phyloP scores from a whole-genome alignment of 2,888 invertebrate species.

The Chironomus tentans region DNA sequence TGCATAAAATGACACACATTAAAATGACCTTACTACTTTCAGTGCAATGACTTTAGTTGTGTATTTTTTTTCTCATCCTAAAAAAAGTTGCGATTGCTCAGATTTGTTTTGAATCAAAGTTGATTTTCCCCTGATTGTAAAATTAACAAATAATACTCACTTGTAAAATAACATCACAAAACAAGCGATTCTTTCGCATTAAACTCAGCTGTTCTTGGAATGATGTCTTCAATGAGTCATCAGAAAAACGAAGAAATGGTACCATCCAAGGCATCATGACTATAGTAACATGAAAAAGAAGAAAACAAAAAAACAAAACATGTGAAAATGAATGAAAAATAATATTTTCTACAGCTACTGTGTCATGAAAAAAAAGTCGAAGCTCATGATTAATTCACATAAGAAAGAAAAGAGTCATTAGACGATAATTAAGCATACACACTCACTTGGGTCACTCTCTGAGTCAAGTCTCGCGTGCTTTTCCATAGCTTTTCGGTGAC shows the following conservation, averaged over 20 bases:
- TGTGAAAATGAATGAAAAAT: neutral
- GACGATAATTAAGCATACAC: neutral
- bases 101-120: no score
- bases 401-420: neutral
- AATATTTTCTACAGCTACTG: neutral
- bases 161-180: conserved; percentile 77
- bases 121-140: neutral
- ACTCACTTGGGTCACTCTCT: neutral
- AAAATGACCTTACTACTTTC: neutral
- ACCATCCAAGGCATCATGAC: conserved; percentile 34
- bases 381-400: neutral
- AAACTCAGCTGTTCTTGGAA: conserved; percentile 62
- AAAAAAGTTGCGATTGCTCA: neutral
- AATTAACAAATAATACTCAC: conserved; percentile 45
- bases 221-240: conserved; percentile 50
- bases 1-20: no score
- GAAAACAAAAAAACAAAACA: neutral
- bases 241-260: conserved; percentile 45
- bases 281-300: neutral
- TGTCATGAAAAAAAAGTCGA: neutral
- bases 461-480: neutral
- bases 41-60: neutral
- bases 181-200: conserved; percentile 73
- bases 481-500: neutral
- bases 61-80: neutral